phyloP scores from a whole-genome alignment of 2,888 invertebrate genomes.

The Ectemnius continuus region DNA sequence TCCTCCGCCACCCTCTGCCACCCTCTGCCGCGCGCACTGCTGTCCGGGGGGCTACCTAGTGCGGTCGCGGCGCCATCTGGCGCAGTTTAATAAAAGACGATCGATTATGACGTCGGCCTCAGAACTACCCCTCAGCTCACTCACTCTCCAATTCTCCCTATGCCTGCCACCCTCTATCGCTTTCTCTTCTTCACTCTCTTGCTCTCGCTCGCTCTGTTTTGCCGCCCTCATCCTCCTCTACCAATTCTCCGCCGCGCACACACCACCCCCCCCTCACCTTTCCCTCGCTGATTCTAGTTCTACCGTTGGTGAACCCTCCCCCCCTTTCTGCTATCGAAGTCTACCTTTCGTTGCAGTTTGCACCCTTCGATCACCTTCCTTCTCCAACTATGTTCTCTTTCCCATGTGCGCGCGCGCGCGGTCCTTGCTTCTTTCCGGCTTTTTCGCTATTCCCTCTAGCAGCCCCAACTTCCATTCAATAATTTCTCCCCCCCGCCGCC shows the following conservation, averaged over 20 bases:
- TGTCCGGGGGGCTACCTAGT: constrained; percentile 55
- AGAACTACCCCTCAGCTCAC: constrained; percentile 70
- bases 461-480: constrained; percentile 2
- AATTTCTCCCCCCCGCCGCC: background rate
- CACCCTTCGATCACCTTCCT: constrained; percentile 7
- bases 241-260: background rate
- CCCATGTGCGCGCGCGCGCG: background rate
- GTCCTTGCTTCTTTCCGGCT: background rate
- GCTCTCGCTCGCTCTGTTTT: constrained; percentile 5
- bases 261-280: background rate
- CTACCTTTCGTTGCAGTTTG: background rate
- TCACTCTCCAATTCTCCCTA: constrained; percentile 39
- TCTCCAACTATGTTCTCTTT: background rate
- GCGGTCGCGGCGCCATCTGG: constrained; percentile 74
- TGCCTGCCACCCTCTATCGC: background rate
- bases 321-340: background rate
- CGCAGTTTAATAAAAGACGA: constrained; percentile 78
- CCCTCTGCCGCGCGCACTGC: constrained; percentile 28
- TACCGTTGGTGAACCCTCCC: background rate
- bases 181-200: constrained; percentile 8
- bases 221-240: constrained; percentile 5
- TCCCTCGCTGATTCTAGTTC: background rate
- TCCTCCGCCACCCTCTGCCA: constrained; percentile 27
- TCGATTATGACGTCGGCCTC: constrained; percentile 78
- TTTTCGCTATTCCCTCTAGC: constrained; percentile 2